Evolutionary conservation across 2,888 invertebrate species (phyloP).

Genomic region (Melanchra persicariae): DNA sequence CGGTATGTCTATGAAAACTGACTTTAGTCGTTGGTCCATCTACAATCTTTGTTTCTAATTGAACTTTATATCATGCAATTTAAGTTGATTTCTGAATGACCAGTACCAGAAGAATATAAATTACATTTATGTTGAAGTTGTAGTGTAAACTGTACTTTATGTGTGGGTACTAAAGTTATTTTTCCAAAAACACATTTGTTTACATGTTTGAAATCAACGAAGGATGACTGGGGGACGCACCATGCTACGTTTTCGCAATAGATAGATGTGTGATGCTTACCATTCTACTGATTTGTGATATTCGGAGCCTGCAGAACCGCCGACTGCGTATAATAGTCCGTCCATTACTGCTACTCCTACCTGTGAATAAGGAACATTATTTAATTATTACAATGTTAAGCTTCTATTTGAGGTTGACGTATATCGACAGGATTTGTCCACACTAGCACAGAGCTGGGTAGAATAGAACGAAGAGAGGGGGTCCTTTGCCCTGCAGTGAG

Average conservation of each 20-base stretch:
- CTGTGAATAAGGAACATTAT: conserved; percentile 66
- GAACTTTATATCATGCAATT: background rate
- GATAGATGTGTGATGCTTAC: conserved; percentile 85
- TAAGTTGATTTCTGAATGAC: background rate
- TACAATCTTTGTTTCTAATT: background rate
- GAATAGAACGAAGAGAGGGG: no score
- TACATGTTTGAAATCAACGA: background rate
- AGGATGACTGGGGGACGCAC: background rate
- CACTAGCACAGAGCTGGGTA: no score
- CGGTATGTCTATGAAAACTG: no score
- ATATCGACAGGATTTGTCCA: no score
- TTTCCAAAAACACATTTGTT: background rate
- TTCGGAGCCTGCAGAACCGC: conserved; percentile 96
- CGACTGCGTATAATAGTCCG: conserved; percentile 97
- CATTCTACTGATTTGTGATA: conserved; percentile 97
- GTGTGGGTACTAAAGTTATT: background rate
- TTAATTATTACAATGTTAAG: no score
- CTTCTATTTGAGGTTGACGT: no score
- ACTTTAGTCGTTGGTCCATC: no score
- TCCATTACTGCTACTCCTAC: conserved; percentile 98
- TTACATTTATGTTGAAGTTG: background rate
- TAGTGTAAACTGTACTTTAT: no score
- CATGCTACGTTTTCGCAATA: background rate
- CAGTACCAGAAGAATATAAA: background rate
- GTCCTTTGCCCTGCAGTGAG: no score